Percentiles rank a stretch among this genome's conserved stretches.
These are phyloP conservation scores for Empidonax traillii DNA, from an alignment of 2,113 vertebrate species.

Conservation along the genomic window DNA sequence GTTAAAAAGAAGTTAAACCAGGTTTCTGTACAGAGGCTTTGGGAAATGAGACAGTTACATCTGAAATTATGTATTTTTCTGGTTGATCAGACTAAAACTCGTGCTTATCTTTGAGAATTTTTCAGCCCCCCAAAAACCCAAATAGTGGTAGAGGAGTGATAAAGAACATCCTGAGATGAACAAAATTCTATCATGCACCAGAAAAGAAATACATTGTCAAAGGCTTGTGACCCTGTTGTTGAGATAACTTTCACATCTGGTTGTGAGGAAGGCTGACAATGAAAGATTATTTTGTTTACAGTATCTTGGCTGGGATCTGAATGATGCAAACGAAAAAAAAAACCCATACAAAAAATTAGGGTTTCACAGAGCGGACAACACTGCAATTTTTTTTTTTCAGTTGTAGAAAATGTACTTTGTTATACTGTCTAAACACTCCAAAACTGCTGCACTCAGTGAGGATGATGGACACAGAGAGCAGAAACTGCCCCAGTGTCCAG, in stretches of 20 bases:
- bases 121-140: neutral
- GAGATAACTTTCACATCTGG: neutral
- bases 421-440: neutral
- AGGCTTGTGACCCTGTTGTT: accelerated
- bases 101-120: neutral
- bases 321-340: neutral
- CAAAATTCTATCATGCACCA: neutral
- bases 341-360: neutral
- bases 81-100: neutral
- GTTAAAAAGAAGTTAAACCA: neutral
- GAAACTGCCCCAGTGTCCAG: neutral
- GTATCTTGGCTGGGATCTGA: neutral
- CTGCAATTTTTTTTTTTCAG: neutral
- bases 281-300: neutral
- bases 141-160: neutral
- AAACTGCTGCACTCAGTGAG: neutral
- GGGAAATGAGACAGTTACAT: neutral
- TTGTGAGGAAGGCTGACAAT: neutral
- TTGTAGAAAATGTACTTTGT: neutral
- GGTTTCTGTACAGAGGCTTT: neutral
- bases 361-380: neutral
- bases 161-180: neutral
- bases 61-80: neutral
- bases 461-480: neutral
- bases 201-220: neutral